A percentile compares a stretch with the other conserved stretches of the same genome.
Evolutionary conservation across 2,797 vertebrate species (phyloP).

Genomic region (Rhinatrema bivittatum): DNA sequence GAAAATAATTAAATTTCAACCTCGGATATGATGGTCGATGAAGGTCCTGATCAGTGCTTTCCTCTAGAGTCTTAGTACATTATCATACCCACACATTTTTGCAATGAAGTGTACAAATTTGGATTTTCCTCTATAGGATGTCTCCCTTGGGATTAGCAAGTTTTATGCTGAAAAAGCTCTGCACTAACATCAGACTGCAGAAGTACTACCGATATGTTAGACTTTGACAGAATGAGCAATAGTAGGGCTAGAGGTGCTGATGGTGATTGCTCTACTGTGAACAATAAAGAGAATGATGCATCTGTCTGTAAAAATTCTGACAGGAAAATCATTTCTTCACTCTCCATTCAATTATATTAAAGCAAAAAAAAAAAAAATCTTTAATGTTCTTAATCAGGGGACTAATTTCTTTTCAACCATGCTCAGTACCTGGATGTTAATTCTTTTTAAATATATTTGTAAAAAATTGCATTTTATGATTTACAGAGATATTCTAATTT

Average conservation of each 20-base stretch:
- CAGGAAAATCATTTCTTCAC: neutral
- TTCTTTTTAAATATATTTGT: too few species aligned
- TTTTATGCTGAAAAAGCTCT: neutral
- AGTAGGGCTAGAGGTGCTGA: slow-evolving; percentile 10
- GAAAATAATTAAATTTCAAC: too few species aligned
- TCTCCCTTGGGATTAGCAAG: neutral
- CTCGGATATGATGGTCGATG: too few species aligned
- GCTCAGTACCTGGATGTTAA: neutral
- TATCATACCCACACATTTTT: too few species aligned
- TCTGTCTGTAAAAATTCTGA: slow-evolving; percentile 4
- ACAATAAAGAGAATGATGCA: neutral
- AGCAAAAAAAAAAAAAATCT: neutral
- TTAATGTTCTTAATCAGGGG: neutral
- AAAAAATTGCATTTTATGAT: neutral
- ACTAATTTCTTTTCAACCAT: neutral
- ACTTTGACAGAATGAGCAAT: slow-evolving; percentile 10
- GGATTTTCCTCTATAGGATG: neutral
- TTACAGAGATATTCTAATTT: neutral
- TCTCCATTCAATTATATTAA: neutral
- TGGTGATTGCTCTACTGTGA: slow-evolving; percentile 10
- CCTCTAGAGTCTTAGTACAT: too few species aligned
- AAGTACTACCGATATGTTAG: neutral
- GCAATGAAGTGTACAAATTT: neutral
- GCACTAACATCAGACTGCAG: slow-evolving; percentile 4
- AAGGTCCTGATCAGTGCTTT: too few species aligned